A percentile compares a stretch with the other conserved stretches of the same genome.
Evolutionary conservation across 2,113 vertebrate species (phyloP).

Genomic region (Albula goreensis): DNA sequence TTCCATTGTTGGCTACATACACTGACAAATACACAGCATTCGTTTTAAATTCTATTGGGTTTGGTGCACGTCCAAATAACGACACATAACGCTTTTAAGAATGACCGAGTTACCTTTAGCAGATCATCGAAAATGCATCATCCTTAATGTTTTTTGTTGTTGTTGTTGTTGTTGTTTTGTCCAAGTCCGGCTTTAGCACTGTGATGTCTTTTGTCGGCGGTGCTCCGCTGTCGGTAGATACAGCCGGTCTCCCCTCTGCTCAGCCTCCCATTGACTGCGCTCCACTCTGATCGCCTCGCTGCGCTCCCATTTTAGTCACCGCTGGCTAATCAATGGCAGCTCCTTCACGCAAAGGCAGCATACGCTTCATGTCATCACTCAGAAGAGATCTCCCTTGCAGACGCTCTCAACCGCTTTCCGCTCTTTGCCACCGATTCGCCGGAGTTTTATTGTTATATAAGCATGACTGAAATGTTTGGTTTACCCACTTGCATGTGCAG

Average conservation of each 20-base stretch:
- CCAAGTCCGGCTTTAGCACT: not conserved
- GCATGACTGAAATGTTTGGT: constrained; percentile 39
- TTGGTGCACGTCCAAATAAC: constrained; percentile 18
- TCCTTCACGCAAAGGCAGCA: constrained; percentile 54
- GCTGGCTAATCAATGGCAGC: constrained; percentile 62
- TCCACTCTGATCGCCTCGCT: constrained; percentile 41
- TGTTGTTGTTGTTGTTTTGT: too few relatives aligned
- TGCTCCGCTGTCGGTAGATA: constrained; percentile 24
- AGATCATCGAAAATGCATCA: constrained; percentile 32
- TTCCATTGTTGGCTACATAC: constrained; percentile 34
- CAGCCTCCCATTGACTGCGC: constrained; percentile 36
- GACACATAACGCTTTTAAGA: constrained; percentile 26
- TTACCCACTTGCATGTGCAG: constrained; percentile 33
- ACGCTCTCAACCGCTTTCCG: constrained; percentile 39
- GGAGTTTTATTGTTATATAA: constrained; percentile 48
- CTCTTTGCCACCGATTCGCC: constrained; percentile 42
- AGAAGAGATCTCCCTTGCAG: constrained; percentile 58
- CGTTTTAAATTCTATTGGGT: not conserved
- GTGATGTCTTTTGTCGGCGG: constrained; percentile 33
- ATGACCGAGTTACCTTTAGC: constrained; percentile 48
- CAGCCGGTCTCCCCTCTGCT: constrained; percentile 8
- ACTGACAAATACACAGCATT: not conserved
- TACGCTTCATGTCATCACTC: constrained; percentile 60
- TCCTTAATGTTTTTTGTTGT: not conserved
- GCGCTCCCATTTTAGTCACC: constrained; percentile 53